Evolutionary conservation across 2,113 vertebrate species (phyloP), one percentile per base, ranked within the genome.

Genomic region (Pycnonotus jocosus): DNA sequence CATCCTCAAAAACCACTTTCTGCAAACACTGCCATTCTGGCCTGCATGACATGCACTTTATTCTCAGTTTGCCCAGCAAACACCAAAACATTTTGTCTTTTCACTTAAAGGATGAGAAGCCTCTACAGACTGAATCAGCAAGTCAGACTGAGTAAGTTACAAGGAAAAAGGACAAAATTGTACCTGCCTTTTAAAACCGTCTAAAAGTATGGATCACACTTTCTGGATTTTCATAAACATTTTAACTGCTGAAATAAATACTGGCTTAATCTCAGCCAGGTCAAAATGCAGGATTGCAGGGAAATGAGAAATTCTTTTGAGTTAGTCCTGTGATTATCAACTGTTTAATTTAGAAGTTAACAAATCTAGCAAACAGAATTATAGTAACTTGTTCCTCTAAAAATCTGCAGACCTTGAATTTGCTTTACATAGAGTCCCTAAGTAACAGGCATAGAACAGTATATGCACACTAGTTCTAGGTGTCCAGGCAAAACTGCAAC

Each of bases 31-130:
- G 56, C 18, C 64, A 9, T 77, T 81, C 58, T 44, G 47, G 44
- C 11, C 60, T 53, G 42, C 0, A 0, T 23, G 15, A 61, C 24
- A 45, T 1, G 5, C 6, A 5, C 27, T 53, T 83, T 42, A 62
- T 42, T 74, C 51, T 56, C 53, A 51, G 15, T 37, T 81, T 6
- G 16, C 9, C 8, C 66, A 54, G 37, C 22, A 69, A 90, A 80
- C 24, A 74, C 23, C 56, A 78, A 45, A 68, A 42, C 18, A 44
- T 60, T 74, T 23, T 48, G 40, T 22, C 45, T 71, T 93, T 54
- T 54, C 30, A 87, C 12, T 6, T 15, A 57, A 79, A 81, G 10
- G 51, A 12, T 61, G n/a, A 71, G 50, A 77, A 82, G 50, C 30
- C 44, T 33, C 38, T 77, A 30, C 12, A 57, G 27, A 38, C 45